Evolutionary conservation across 2,888 invertebrate genomes (phyloP).

Genomic region (Pteria penguin): DNA sequence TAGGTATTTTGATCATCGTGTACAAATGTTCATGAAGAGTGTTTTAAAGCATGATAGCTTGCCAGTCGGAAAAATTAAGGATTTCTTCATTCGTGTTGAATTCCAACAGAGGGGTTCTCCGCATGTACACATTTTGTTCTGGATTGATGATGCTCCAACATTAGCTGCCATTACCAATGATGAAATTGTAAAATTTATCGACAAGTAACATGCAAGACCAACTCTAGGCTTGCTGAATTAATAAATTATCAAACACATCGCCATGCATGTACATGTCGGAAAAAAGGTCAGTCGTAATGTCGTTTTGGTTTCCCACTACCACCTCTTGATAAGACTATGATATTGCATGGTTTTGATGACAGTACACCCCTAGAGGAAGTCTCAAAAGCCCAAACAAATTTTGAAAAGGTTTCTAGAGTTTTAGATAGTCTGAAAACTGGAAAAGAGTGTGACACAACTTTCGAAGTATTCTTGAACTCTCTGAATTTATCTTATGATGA

Average conservation of each 20-base stretch:
- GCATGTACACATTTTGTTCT: slow-evolving; percentile 19
- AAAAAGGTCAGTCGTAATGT: slow-evolving; percentile 43
- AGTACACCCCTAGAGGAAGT: neutral
- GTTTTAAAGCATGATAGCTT: neutral
- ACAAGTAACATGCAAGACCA: slow-evolving; percentile 46
- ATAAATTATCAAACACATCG: too few relatives aligned
- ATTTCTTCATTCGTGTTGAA: slow-evolving; percentile 49
- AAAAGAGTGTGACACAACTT: neutral
- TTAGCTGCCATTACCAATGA: too few relatives aligned
- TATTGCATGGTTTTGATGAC: slow-evolving; percentile 42
- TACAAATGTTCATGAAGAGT: slow-evolving; percentile 30
- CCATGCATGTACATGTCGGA: slow-evolving; percentile 42
- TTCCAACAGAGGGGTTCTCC: slow-evolving; percentile 44
- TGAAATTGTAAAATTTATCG: slow-evolving; percentile 38
- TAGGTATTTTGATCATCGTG: slow-evolving; percentile 43
- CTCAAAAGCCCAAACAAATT: neutral
- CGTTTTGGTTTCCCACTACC: slow-evolving; percentile 52
- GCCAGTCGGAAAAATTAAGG: slow-evolving; percentile 41
- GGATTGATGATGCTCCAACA: slow-evolving; percentile 14
- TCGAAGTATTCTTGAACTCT: slow-evolving; percentile 29
- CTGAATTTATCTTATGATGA: slow-evolving; percentile 33
- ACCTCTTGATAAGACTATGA: slow-evolving; percentile 46
- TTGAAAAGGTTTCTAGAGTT: neutral
- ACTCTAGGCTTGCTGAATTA: slow-evolving; percentile 34
- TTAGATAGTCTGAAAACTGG: slow-evolving; percentile 8